Evolutionary conservation across 2,888 invertebrate genomes (phyloP), one percentile per base, ranked within the genome.

Genomic region (Trichopria drosophilae): DNA sequence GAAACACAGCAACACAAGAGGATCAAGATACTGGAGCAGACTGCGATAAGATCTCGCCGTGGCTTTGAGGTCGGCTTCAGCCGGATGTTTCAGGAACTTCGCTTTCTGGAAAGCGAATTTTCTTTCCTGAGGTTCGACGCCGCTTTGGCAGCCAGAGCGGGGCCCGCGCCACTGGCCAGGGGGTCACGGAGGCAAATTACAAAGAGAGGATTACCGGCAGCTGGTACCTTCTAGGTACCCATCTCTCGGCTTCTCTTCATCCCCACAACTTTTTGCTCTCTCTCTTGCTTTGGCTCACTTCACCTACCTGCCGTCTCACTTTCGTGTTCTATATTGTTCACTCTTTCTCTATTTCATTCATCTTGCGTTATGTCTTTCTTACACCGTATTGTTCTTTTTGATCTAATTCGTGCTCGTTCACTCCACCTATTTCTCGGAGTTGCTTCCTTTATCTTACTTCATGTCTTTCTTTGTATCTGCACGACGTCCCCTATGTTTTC

Each of bases 131-230:
- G 16, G 18, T 20, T 6, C 22, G 12, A 19, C 10, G n/a, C n/a
- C 7, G 37, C 23, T 6, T 26, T 22, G 29, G 12, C 9, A 24
- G 32, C 26, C 18, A 34, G 19, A 34, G 24, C 53, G 18, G 45
- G 50, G 41, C 57, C 66, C 65, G 64, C 69, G 70, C 70, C 69
- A 72, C 59, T 73, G 73, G 64, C 46, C 59, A 60, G 66, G 67
- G 72, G 70, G 71, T 70, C 68, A 64, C 65, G 61, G 68, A 73
- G 72, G 73, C 67, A 74, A 72, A 72, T 74, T 73, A 75, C 75
- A 75, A 75, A 75, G 69, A 72, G 74, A 75, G 75, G 75, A 75
- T 75, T 75, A 74, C 70, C 67, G 69, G 73, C 75, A 75, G 75
- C 75, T 75, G 75, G 75, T 69, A 72, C 69, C 72, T 51, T 35